Evolutionary conservation across 2,113 vertebrate genomes (phyloP).

Genomic region (Gallinago media): DNA sequence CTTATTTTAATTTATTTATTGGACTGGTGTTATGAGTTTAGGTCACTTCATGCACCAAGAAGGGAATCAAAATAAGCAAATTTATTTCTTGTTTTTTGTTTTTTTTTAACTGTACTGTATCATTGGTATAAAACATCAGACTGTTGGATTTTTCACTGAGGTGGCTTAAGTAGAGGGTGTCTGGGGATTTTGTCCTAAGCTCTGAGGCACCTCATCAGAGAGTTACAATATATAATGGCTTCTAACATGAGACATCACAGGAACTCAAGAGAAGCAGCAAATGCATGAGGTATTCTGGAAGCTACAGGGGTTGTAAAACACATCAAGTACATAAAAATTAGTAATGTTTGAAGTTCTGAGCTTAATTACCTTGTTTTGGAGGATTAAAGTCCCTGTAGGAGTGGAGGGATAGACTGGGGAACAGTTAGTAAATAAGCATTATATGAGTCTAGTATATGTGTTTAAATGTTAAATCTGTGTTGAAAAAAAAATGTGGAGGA

Average conservation of each 20-base stretch:
- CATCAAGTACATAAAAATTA: not conserved
- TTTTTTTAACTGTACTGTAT: accelerated
- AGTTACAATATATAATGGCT: not conserved
- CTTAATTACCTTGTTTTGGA: not conserved
- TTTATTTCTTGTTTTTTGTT: not conserved
- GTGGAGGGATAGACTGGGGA: not conserved
- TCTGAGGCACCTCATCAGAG: not conserved
- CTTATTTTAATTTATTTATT: not conserved
- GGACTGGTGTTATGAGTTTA: not conserved
- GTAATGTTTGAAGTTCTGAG: not conserved
- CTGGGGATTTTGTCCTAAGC: not conserved
- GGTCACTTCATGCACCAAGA: not conserved
- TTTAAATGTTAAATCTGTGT: not conserved
- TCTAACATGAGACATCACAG: not conserved
- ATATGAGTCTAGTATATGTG: not conserved
- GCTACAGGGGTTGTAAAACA: not conserved
- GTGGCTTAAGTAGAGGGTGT: not conserved
- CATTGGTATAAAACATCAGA: accelerated
- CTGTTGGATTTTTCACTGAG: not conserved
- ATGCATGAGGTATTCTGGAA: accelerated
- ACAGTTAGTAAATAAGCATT: not conserved
- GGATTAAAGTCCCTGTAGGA: not conserved
- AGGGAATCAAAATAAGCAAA: not conserved
- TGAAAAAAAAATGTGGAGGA: not conserved
- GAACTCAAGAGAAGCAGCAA: not conserved